Percentiles rank a stretch among this genome's conserved stretches.
These are phyloP conservation scores for Caenorhabditis japonica DNA, from an alignment of 2,888 invertebrate genomes.

Conservation along the genomic window DNA sequence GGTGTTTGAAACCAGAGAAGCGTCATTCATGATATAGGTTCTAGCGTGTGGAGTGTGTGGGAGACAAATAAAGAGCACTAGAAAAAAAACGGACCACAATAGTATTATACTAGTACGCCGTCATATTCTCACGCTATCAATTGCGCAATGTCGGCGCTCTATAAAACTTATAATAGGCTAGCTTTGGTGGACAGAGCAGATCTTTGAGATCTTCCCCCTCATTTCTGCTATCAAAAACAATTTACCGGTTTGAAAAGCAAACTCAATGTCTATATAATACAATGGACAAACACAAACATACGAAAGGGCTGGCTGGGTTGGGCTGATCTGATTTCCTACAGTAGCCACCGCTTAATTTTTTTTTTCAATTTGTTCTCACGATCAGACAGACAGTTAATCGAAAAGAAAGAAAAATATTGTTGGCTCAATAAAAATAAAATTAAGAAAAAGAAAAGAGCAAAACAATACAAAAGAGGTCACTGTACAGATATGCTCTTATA, in stretches of 20 bases:
- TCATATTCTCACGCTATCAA: no score
- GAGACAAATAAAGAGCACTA: conserved; percentile 41
- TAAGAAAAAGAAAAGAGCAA: background rate
- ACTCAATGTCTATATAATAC: conserved; percentile 27
- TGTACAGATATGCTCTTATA: conserved; percentile 1
- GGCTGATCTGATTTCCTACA: background rate
- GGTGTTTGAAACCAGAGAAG: no score
- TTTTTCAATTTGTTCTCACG: no score
- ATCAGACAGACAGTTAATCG: no score
- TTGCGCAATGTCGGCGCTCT: no score
- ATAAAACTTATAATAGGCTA: no score
- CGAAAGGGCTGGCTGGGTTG: background rate
- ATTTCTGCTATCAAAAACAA: background rate
- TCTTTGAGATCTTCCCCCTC: conserved; percentile 24
- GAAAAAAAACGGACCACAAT: conserved; percentile 16
- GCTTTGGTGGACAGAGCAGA: background rate
- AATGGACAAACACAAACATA: conserved; percentile 18
- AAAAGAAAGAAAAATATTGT: background rate
- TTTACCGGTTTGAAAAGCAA: conserved; percentile 25
- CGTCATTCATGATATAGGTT: no score
- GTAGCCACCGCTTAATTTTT: background rate
- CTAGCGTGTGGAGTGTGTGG: conserved; percentile 24
- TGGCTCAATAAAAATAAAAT: background rate
- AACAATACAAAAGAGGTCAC: no score
- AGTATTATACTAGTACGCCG: no score